These are phyloP conservation scores for Mesorhabditis spiculigera DNA, from an alignment of 2,888 invertebrate genomes.

Conservation along the genomic window DNA sequence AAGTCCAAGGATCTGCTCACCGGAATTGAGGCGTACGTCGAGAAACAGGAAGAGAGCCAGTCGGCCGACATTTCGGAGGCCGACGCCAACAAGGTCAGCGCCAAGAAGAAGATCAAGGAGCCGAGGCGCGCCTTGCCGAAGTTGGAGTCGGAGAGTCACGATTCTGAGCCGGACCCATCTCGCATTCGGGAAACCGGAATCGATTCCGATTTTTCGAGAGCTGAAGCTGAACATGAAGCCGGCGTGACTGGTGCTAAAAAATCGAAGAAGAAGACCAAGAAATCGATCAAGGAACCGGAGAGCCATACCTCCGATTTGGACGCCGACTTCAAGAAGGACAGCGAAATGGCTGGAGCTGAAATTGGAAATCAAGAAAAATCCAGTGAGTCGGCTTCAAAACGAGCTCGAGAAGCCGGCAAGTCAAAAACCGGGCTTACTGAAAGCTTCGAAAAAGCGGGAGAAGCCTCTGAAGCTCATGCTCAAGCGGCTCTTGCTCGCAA, in stretches of 20 bases:
- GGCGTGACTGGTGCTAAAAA: conserved; percentile 1
- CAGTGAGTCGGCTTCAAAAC: not conserved
- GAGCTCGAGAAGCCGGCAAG: not conserved
- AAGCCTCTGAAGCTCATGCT: not conserved
- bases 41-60: too few relatives aligned
- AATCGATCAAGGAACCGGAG: not conserved
- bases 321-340: not conserved
- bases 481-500: not conserved
- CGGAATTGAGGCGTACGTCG: too few relatives aligned
- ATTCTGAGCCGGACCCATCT: too few relatives aligned
- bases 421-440: not conserved
- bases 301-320: not conserved
- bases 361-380: too few relatives aligned
- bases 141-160: too few relatives aligned
- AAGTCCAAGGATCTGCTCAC: conserved; percentile 3
- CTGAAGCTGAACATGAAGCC: not conserved
- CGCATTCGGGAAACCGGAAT: not conserved
- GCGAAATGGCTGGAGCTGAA: not conserved
- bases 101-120: too few relatives aligned
- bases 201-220: conserved; percentile 1
- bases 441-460: conserved; percentile 10
- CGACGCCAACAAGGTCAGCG: too few relatives aligned
- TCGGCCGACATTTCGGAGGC: too few relatives aligned
- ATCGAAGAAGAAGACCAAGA: not conserved
- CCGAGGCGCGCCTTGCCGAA: too few relatives aligned